Base-by-base conservation (phyloP, 2,113 vertebrate genomes). In the Urocolius indicus region DNA sequence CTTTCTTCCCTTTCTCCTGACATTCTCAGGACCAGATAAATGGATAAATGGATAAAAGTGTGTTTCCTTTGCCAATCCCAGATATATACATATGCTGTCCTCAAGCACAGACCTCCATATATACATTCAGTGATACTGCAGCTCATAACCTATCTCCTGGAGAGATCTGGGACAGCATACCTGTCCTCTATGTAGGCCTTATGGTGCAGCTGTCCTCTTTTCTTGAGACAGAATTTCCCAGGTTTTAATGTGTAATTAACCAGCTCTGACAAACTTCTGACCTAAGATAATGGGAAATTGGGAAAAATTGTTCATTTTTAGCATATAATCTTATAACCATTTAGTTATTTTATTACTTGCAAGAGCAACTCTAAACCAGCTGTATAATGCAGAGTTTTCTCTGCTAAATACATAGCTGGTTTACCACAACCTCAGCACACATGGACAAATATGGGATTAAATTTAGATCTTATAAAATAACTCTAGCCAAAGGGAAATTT, bases 91-190 rank as follows among this genome's bases (percentile, higher is more conserved):
- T 41, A 20, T 8, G 3, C 6, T 68, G 27, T 10, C 19, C 20
- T 29, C 0, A 2, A 66, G 46, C n/a, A 59, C 29, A 62, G 46
- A 83, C 32, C 3, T 52, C 46, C 63, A 13, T 23, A 14, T 24
- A 19, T 15, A 17, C 0, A 0, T 34, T 43, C 57, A 29, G 22
- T 9, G 23, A 36, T 0, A 1, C 45, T 68, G 45, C 5, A 55
- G 13, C 54, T 68, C 2, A 0, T 14, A 36, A 20, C 14, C n/a
- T 45, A 26, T 59, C 19, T 74, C 57, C 27, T 0, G 2, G 11
- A 22, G 10, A 22, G 38, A 10, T 79, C 58, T 18, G 19, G 29
- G 73, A 41, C 49, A 79, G 22, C 10, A 34, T 51, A 16, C 16
- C 10, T 59, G 19, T 36, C 46, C 27, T 63, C 16, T 75, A 4